Evolutionary conservation across 1,140 invertebrate species (phyloP).

Genomic region (Drosophila biarmipes): DNA sequence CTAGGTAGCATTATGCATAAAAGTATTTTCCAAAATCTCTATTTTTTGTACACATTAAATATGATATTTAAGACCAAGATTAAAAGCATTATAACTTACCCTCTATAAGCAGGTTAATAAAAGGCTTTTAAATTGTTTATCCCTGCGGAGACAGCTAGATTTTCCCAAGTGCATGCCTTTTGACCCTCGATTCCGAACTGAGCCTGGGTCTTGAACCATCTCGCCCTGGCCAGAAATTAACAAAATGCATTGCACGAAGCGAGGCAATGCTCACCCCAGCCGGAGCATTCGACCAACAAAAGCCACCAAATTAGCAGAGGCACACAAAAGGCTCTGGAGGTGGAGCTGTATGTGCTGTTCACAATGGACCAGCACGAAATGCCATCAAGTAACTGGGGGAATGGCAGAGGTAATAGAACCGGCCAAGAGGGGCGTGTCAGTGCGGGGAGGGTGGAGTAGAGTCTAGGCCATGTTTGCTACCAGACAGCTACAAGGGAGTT

Average conservation of each 20-base stretch:
- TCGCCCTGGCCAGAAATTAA: slow-evolving; percentile 38
- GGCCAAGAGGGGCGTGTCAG: not conserved
- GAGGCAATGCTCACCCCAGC: slow-evolving; percentile 15
- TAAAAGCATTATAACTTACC: no score
- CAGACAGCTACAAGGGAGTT: slow-evolving; percentile 40
- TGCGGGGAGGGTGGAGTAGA: not conserved
- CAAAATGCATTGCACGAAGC: slow-evolving; percentile 47
- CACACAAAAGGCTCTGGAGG: slow-evolving; percentile 51
- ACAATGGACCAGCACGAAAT: slow-evolving; percentile 66
- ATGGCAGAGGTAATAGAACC: slow-evolving; percentile 30
- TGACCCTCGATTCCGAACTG: slow-evolving; percentile 2
- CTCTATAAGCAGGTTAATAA: no score
- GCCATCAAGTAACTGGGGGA: slow-evolving; percentile 32
- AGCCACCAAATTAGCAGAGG: slow-evolving; percentile 76
- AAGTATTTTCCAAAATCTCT: no score
- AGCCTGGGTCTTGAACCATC: slow-evolving; percentile 12
- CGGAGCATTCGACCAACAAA: slow-evolving; percentile 57
- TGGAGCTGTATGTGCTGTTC: slow-evolving; percentile 15
- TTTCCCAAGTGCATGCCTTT: slow-evolving; percentile 13
- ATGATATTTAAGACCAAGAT: no score
- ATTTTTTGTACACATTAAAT: no score
- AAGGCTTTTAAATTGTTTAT: no score
- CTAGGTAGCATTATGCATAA: no score
- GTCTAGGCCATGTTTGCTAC: slow-evolving; percentile 32
- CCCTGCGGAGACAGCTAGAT: not conserved